Conservation (phyloP, 1,140 invertebrate species). For the Pseudobourletiella spinata region DNA sequence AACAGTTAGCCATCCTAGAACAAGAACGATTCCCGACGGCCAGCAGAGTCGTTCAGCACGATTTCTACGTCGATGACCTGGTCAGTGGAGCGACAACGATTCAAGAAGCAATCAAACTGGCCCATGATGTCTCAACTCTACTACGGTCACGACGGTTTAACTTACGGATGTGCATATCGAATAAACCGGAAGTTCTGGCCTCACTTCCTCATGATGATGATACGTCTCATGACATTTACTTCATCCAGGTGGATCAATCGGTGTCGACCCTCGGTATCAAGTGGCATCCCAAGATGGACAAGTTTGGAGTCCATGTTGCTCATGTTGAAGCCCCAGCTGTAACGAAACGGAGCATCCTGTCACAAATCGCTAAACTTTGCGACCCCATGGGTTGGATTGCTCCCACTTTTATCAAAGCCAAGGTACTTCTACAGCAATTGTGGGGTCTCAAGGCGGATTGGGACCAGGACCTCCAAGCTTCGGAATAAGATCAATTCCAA, state of each 20-base stretch:
- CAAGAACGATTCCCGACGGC: not conserved
- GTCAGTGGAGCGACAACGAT: not conserved
- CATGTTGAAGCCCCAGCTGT: slow-evolving; percentile 30
- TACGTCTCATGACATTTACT: no score
- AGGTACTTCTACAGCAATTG: slow-evolving; percentile 11
- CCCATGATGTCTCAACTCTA: slow-evolving; percentile 14
- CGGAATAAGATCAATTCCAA: slow-evolving; percentile 28
- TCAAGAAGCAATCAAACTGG: slow-evolving; percentile 26
- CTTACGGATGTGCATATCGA: slow-evolving; percentile 11
- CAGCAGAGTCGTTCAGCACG: not conserved
- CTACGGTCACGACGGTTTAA: not conserved
- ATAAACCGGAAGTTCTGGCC: not conserved
- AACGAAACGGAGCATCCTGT: slow-evolving; percentile 1
- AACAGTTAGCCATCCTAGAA: slow-evolving; percentile 36
- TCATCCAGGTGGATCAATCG: no score
- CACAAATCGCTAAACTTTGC: not conserved
- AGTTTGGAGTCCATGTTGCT: slow-evolving; percentile 14
- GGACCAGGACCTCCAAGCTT: slow-evolving; percentile 9
- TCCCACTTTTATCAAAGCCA: not conserved
- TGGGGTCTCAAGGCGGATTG: not conserved
- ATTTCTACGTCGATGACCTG: slow-evolving; percentile 15
- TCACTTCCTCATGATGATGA: not conserved
- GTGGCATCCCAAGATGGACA: not conserved
- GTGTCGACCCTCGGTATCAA: slow-evolving; percentile 5
- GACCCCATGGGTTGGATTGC: not conserved